These are phyloP conservation scores for Benitochromis conjunctus DNA, from an alignment of 2,113 vertebrate genomes.

Conservation along the genomic window DNA sequence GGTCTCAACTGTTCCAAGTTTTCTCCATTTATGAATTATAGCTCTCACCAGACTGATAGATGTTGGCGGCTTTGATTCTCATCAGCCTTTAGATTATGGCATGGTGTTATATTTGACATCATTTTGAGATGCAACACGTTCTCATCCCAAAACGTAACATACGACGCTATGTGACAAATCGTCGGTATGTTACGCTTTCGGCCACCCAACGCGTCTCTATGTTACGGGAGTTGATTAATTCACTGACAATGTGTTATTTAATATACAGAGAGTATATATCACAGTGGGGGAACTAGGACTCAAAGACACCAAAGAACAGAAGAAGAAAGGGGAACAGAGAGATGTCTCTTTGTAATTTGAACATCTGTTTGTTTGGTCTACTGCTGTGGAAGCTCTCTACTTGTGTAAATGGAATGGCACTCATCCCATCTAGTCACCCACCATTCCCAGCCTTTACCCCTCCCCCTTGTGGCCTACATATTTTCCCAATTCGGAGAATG, in stretches of 20 bases:
- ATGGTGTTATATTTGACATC: neutral
- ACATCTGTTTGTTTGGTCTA: neutral
- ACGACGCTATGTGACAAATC: too few species aligned
- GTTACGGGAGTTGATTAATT: neutral
- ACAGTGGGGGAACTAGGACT: neutral
- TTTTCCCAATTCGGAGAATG: neutral
- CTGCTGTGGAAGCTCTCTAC: neutral
- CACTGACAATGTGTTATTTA: rapidly evolving
- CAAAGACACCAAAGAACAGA: neutral
- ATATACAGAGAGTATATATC: neutral
- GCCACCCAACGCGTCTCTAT: too few species aligned
- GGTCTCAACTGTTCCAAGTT: neutral
- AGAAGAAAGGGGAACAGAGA: neutral
- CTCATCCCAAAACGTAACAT: too few species aligned
- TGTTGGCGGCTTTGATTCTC: neutral
- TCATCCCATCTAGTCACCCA: neutral
- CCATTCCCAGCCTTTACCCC: neutral
- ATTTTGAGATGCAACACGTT: neutral
- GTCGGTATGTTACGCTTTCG: too few species aligned
- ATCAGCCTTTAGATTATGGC: neutral
- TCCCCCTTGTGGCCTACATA: slow-evolving; percentile 29
- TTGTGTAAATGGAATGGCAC: neutral
- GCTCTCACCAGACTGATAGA: neutral
- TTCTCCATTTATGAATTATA: neutral
- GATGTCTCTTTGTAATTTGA: neutral